These are phyloP conservation scores for Lasioglossum zephyrum DNA, from an alignment of 2,888 invertebrate genomes.

Conservation along the genomic window DNA sequence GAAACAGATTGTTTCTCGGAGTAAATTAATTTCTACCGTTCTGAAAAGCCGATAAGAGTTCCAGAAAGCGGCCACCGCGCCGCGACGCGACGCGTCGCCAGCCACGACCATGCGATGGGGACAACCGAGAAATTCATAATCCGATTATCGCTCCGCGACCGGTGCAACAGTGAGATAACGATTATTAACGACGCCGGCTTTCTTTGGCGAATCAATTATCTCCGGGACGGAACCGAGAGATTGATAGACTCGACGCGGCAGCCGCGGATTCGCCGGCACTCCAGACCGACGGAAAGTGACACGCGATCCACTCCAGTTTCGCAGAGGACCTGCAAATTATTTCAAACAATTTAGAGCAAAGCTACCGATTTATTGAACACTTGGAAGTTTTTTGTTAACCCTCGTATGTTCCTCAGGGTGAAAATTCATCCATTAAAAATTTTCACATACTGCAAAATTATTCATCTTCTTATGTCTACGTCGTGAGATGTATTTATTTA, in stretches of 20 bases:
- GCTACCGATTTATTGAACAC: too few species aligned
- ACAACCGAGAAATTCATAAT: conserved; percentile 1
- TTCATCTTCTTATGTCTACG: too few species aligned
- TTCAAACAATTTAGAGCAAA: too few species aligned
- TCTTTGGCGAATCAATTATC: conserved; percentile 4
- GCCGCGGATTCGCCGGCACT: not conserved
- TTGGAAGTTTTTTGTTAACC: too few species aligned
- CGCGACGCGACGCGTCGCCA: not conserved
- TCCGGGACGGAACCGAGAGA: not conserved
- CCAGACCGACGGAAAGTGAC: conserved; percentile 26
- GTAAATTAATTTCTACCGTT: not conserved
- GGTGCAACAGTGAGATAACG: conserved; percentile 17
- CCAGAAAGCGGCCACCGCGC: not conserved
- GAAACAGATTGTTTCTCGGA: not conserved
- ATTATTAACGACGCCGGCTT: conserved; percentile 4
- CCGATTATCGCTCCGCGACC: conserved; percentile 14
- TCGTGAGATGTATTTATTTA: too few species aligned
- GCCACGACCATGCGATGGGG: not conserved
- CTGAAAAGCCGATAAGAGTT: not conserved
- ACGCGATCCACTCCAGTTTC: not conserved
- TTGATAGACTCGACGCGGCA: not conserved
- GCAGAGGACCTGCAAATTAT: too few species aligned
- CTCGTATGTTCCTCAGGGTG: too few species aligned
- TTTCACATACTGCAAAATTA: too few species aligned
- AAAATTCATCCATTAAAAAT: too few species aligned